phyloP scores from a whole-genome alignment of 2,113 vertebrate genomes.

The Siniperca knerii region DNA sequence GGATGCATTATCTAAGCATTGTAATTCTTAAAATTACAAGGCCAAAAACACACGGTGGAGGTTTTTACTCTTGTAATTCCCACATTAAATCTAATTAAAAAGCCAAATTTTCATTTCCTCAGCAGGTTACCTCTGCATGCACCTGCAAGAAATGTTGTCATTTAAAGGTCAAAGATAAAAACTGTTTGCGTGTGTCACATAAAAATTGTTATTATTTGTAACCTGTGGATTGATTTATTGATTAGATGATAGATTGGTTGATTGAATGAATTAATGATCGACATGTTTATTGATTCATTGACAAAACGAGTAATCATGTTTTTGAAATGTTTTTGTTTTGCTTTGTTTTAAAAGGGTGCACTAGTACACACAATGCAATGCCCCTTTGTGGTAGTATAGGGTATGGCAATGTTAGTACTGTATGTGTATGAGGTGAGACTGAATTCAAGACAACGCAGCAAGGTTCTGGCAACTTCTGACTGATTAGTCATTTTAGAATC shows the following conservation, averaged over 20 bases:
- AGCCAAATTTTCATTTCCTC: conserved; percentile 51
- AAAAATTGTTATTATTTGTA: neutral
- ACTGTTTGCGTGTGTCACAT: neutral
- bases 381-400: conserved; percentile 26
- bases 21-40: conserved; percentile 63
- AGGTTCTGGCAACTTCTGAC: neutral
- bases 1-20: conserved; percentile 58
- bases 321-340: conserved; percentile 28
- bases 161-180: conserved; percentile 24
- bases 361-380: neutral
- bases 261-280: neutral
- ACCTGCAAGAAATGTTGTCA: conserved; percentile 30
- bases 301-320: neutral
- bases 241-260: conserved; percentile 22
- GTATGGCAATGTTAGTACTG: neutral
- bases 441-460: neutral
- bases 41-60: conserved; percentile 19
- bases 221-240: conserved; percentile 46
- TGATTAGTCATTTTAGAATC: neutral
- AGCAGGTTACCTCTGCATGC: conserved; percentile 34
- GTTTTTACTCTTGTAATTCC: conserved; percentile 54
- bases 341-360: neutral
- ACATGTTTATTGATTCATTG: conserved; percentile 37
- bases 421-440: neutral
- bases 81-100: conserved; percentile 47